Evolutionary conservation across 1,140 invertebrate genomes (phyloP).

Genomic region (Paramacrobiotus metropolitanus): DNA sequence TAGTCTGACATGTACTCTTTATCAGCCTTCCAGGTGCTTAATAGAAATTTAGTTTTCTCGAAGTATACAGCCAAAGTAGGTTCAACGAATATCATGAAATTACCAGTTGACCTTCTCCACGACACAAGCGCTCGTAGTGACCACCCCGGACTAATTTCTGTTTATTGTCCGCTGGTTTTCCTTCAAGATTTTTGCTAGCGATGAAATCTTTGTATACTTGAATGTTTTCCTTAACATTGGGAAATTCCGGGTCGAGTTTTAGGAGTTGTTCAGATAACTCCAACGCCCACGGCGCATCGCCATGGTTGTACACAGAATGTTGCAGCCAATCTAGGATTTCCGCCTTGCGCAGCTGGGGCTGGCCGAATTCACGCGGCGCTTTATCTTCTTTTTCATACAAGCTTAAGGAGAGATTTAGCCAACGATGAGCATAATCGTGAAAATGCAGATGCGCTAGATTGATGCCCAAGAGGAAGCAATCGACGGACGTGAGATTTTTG

Average conservation of each 20-base stretch:
- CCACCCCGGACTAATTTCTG: background rate
- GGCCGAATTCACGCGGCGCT: too few species aligned
- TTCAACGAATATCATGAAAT: too few species aligned
- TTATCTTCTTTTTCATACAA: background rate
- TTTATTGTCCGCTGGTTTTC: background rate
- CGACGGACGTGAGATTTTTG: background rate
- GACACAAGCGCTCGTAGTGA: background rate
- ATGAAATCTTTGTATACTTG: background rate
- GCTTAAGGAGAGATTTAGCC: background rate
- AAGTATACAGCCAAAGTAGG: too few species aligned
- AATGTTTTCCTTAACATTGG: background rate
- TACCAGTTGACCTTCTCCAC: background rate
- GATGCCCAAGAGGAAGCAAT: background rate
- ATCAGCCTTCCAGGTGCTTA: too few species aligned
- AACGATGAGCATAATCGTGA: background rate
- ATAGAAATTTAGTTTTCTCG: background rate
- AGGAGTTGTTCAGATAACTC: background rate
- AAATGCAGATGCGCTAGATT: background rate
- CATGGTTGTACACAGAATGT: background rate
- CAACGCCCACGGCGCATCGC: background rate
- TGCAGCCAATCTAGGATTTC: conserved; percentile 2
- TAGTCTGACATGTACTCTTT: background rate
- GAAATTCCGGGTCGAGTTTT: background rate
- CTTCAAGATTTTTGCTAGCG: background rate
- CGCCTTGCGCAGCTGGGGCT: background rate